phyloP scores from a whole-genome alignment of 2,797 vertebrate genomes.

The Catamblyrhynchus diadema region DNA sequence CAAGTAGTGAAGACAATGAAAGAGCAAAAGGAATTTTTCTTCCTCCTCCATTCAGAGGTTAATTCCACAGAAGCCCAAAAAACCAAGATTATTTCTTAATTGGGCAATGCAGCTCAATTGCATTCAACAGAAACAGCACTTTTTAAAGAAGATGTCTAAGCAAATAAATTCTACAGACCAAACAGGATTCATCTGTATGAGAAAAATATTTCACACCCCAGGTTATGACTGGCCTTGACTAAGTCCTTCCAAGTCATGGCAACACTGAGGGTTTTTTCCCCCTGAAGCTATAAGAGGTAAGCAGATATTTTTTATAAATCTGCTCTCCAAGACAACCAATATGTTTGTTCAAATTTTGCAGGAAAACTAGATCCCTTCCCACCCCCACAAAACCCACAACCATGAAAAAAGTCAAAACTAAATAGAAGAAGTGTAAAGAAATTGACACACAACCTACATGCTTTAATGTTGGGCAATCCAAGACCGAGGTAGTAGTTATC shows the following conservation, averaged over 20 bases:
- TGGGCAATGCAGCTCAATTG: not conserved
- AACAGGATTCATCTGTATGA: not conserved
- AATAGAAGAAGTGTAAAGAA: not conserved
- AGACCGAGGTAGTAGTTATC: not conserved
- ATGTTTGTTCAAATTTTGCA: not conserved
- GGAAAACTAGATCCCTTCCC: not conserved
- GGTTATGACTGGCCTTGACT: not conserved
- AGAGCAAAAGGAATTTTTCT: not conserved
- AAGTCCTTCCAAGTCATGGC: not conserved
- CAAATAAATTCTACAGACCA: not conserved
- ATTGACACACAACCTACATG: not conserved
- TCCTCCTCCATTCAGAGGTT: not conserved
- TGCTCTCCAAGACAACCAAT: conserved; percentile 22
- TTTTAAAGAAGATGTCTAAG: not conserved
- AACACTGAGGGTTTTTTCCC: not conserved
- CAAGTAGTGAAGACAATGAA: not conserved
- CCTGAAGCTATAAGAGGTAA: not conserved
- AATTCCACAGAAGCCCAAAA: not conserved
- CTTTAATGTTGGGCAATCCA: not conserved
- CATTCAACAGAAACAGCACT: not conserved
- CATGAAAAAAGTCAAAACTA: not conserved
- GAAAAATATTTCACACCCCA: not conserved
- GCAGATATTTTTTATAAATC: not conserved
- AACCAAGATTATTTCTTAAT: not conserved
- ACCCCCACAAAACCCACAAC: not conserved